Base-by-base conservation (phyloP, 37 sponge, comb jelly and placozoan species). In the Agelas oroides region DNA sequence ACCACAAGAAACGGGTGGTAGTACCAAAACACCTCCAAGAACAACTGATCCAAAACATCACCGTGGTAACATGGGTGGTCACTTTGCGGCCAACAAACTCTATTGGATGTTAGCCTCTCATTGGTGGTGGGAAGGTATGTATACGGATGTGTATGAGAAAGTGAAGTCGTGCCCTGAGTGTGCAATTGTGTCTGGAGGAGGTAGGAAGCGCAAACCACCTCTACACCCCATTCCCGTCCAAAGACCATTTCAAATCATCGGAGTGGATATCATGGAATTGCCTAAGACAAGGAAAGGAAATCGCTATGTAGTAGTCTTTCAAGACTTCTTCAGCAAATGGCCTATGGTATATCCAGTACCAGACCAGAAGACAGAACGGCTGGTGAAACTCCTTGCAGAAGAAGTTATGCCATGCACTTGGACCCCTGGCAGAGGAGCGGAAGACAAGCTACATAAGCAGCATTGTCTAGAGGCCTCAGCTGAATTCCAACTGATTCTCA, bases 111-210 rank as follows among this genome's bases (percentile, higher is more conserved):
- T 90, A 0, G 52, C 59, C 0, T n/a, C 14, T 15, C 32, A 18
- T 0, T 84, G 90, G 90, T 90, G 86, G 80, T 90, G 86, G 90
- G 60, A 78, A 21, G 39, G 75, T 1, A 86, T 90, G 91, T 90
- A 60, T 30, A 11, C 24, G 17, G 82, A 81, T 56, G 76, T 38
- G 0, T 19, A 71, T 0, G 16, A 57, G 2, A 64, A 52, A 59
- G 76, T 61, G 27, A 77, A 78, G 65, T 20, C 3, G 11, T 90
- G 90, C 30, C 90, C 86, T n/a, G 77, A 78, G 28, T 90, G 85
- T 78, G 80, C 80, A 27, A 63, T 86, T 28, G 70, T 35, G 24
- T 56, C 52, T 2, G 82, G 82, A 33, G 53, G 34, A 38, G 71
- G 75, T 16, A 33, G 61, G 21, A 14, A 17, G 13, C n/a, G 2